Evolutionary conservation across 2,797 vertebrate species (phyloP).

Genomic region (Scolopax bukidnonensis): DNA sequence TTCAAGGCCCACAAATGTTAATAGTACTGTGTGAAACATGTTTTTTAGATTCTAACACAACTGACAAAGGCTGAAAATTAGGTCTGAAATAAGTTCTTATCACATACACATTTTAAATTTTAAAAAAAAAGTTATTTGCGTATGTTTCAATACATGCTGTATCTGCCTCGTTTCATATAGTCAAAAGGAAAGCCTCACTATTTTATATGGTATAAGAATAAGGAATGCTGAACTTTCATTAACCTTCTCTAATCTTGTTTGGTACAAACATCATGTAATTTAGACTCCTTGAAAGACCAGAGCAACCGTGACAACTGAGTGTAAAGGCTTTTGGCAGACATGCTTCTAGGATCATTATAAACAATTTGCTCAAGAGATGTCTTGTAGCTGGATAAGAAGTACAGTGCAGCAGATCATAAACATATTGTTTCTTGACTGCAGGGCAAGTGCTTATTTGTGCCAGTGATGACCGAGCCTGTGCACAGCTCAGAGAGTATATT

Average conservation of each 20-base stretch:
- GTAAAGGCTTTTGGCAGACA: not conserved
- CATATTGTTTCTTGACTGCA: conserved; percentile 57
- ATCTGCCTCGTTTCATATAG: not conserved
- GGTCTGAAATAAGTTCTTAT: not conserved
- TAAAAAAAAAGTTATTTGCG: not conserved
- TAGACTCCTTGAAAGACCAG: not conserved
- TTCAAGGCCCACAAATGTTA: conserved; percentile 17
- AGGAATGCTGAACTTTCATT: not conserved
- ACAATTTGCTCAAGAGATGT: not conserved
- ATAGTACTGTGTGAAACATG: not conserved
- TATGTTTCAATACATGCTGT: not conserved
- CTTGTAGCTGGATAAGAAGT: not conserved
- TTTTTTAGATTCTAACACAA: conserved; percentile 1
- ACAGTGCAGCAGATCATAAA: not conserved
- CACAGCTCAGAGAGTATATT: conserved; percentile 91
- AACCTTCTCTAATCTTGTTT: not conserved
- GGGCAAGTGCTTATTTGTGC: conserved; percentile 94
- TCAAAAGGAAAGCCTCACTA: not conserved
- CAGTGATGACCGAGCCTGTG: conserved; percentile 93
- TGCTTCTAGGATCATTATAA: not conserved
- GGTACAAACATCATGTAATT: not conserved
- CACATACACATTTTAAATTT: not conserved
- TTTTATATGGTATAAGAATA: not conserved
- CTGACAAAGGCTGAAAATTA: not conserved
- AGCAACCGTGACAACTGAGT: not conserved